A percentile compares a stretch with the other conserved stretches of the same genome.
Evolutionary conservation across 1,140 invertebrate species (phyloP).

Genomic region (Neodiprion fabricii): DNA sequence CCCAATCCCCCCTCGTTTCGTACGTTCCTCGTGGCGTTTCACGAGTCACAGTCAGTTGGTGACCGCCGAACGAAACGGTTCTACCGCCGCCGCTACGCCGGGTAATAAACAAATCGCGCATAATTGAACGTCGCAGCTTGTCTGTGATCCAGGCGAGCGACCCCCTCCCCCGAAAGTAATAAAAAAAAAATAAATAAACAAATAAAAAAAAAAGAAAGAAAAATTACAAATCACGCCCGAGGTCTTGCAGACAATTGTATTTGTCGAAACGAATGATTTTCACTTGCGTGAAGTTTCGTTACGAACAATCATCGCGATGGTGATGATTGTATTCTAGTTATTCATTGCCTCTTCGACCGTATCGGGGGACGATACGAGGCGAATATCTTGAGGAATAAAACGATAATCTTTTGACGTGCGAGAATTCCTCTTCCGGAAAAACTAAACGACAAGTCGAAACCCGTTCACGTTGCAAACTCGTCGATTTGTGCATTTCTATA

Average conservation of each 20-base stretch:
- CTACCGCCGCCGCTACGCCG: not conserved
- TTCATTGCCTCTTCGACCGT: not conserved
- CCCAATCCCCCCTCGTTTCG: constrained; percentile 44
- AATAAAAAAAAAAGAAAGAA: not conserved
- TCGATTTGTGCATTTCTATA: too few relatives aligned
- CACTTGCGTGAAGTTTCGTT: too few relatives aligned
- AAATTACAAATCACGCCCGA: too few relatives aligned
- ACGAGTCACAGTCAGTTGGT: constrained; percentile 54
- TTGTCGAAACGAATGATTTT: too few relatives aligned
- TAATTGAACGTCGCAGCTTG: not conserved
- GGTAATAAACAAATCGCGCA: too few relatives aligned
- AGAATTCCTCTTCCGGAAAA: not conserved
- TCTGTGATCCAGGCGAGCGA: constrained; percentile 21
- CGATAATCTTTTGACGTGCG: not conserved
- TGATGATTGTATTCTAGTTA: too few relatives aligned
- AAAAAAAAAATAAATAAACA: constrained; percentile 1
- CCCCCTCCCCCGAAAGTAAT: not conserved
- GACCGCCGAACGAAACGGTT: constrained; percentile 47
- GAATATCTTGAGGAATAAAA: not conserved
- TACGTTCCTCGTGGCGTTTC: constrained; percentile 58
- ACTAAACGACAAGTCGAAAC: too few relatives aligned
- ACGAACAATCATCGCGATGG: too few relatives aligned
- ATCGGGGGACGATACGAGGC: not conserved
- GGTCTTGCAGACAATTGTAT: too few relatives aligned
- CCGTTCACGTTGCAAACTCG: too few relatives aligned